A percentile compares a stretch with the other conserved stretches of the same genome.
Conservation (phyloP, 2,113 vertebrate genomes). For the Notarius lentiginosus region DNA sequence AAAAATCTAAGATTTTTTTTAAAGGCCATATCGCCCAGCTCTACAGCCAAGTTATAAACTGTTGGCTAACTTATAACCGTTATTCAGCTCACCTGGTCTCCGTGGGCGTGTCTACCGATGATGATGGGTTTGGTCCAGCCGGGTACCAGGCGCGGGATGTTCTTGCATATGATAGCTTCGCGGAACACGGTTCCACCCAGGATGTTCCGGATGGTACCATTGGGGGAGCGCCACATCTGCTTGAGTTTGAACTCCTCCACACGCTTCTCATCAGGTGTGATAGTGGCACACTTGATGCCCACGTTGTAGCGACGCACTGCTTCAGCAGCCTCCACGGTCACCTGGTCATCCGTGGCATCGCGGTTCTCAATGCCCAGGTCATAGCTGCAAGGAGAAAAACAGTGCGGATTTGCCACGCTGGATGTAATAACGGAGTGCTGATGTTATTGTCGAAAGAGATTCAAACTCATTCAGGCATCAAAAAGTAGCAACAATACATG, state of each 20-base stretch:
- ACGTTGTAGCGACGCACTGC: constrained; percentile 87
- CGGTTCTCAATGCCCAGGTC: constrained; percentile 94
- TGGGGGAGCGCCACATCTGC: constrained; percentile 98
- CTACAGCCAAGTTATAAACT: neutral
- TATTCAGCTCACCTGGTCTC: constrained; percentile 82
- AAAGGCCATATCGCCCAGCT: too few relatives aligned
- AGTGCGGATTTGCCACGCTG: neutral
- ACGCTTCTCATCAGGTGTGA: constrained; percentile 95
- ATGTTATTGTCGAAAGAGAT: neutral
- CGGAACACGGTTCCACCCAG: constrained; percentile 96
- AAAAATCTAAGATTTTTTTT: neutral
- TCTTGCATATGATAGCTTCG: constrained; percentile 96
- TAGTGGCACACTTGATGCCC: constrained; percentile 96
- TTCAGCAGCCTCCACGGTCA: constrained; percentile 92
- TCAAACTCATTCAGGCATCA: neutral
- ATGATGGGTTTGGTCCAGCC: constrained; percentile 96
- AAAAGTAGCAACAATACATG: neutral
- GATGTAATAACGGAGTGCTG: neutral
- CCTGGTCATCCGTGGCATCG: constrained; percentile 85
- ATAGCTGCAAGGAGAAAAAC: constrained; percentile 72
- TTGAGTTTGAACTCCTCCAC: constrained; percentile 97
- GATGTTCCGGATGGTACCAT: constrained; percentile 97
- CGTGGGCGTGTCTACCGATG: constrained; percentile 95
- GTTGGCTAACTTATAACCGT: neutral
- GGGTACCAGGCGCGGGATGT: constrained; percentile 90